Conservation (phyloP, 2,888 invertebrate species). For the Drosophila pegasa region DNA sequence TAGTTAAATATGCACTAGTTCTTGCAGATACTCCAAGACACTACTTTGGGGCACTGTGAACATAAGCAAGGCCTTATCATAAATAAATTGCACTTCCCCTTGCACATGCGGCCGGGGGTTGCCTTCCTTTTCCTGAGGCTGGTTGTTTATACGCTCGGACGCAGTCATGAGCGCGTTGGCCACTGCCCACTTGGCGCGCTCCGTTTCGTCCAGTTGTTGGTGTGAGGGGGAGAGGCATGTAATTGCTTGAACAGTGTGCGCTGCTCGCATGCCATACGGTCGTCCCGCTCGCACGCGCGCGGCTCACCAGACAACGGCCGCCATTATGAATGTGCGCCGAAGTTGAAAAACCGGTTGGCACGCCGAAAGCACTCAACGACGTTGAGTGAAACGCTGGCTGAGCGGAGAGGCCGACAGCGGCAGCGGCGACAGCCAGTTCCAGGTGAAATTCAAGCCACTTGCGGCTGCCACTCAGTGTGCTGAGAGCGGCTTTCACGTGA, state of each 20-base stretch:
- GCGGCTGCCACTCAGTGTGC: slow-evolving; percentile 81
- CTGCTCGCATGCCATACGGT: slow-evolving; percentile 23
- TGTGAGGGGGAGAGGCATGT: slow-evolving; percentile 51
- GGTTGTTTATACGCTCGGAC: slow-evolving; percentile 74
- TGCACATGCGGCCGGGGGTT: slow-evolving; percentile 2
- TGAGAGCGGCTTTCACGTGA: slow-evolving; percentile 84
- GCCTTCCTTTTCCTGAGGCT: slow-evolving; percentile 50
- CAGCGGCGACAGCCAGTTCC: slow-evolving; percentile 38
- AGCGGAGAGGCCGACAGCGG: slow-evolving; percentile 17
- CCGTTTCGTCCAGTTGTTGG: slow-evolving; percentile 22
- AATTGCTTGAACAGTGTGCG: slow-evolving; percentile 71
- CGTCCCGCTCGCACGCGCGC: slow-evolving; percentile 51
- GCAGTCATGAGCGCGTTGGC: slow-evolving; percentile 81
- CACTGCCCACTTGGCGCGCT: slow-evolving; percentile 73
- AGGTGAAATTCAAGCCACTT: slow-evolving; percentile 82
- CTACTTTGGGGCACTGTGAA: slow-evolving; percentile 11
- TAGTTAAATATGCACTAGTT: slow-evolving; percentile 4
- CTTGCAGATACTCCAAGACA: not conserved
- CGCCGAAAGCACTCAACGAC: slow-evolving; percentile 68
- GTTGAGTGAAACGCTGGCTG: slow-evolving; percentile 54
- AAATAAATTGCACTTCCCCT: slow-evolving; percentile 47
- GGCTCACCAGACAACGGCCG: slow-evolving; percentile 55
- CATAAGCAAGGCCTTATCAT: slow-evolving; percentile 46
- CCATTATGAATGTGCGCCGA: slow-evolving; percentile 79
- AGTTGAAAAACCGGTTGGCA: slow-evolving; percentile 74